Evolutionary conservation across 2,797 vertebrate species (phyloP), one percentile per base, ranked within the genome.

Genomic region (Betta splendens): DNA sequence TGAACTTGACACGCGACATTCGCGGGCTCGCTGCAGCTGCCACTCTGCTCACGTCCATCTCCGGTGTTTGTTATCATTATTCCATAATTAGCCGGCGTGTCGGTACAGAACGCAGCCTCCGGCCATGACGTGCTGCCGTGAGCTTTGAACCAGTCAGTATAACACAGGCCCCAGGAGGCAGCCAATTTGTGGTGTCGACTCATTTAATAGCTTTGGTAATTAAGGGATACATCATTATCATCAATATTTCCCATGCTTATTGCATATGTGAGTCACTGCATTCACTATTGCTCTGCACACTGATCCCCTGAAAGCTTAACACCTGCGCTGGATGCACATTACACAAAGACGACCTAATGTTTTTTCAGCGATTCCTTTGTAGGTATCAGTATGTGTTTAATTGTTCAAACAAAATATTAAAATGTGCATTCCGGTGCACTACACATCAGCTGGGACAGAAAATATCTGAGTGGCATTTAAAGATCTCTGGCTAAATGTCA

Each of bases 391-490:
- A 32, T 20, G 6, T 20, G 3, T 25, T 47, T 18, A 15, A 2
- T 26, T 8, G 25, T 26, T 5, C 5, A 26, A 8, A 5, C 8
- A 26, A 5, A 26, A 26, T n/a, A 26, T 8, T 2, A 9, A 37
- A 23, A 53, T 28, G 6, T n/a, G n/a, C n/a, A n/a, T n/a, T n/a
- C n/a, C n/a, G n/a, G n/a, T n/a, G n/a, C n/a, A n/a, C n/a, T n/a
- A n/a, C n/a, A n/a, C n/a, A n/a, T n/a, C n/a, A n/a, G n/a, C n/a
- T n/a, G n/a, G n/a, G n/a, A n/a, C n/a, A n/a, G n/a, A n/a, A n/a
- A n/a, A n/a, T n/a, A n/a, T n/a, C n/a, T n/a, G n/a, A n/a, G n/a
- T 87, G 80, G 82, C 80, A 89, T 89, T 84, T 81, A 66, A 63
- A 69, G 35, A 75, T 64, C 29, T 9, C 13, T 45, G n/a, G 25